These are phyloP conservation scores for Idaea dimidiata DNA, from an alignment of 2,888 invertebrate species.

Conservation along the genomic window DNA sequence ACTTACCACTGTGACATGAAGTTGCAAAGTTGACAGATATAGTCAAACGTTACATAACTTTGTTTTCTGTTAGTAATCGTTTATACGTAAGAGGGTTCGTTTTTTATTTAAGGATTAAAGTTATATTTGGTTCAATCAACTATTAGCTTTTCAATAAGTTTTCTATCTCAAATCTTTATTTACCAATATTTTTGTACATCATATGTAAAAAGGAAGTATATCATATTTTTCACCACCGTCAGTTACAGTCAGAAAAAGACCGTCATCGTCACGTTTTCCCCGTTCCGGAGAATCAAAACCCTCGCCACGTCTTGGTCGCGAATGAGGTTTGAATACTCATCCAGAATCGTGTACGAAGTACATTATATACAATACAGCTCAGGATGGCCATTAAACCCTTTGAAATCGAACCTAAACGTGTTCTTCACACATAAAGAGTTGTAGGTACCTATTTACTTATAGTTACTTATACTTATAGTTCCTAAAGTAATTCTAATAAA, in stretches of 20 bases:
- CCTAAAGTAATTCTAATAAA: too few relatives aligned
- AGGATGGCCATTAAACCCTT: not conserved
- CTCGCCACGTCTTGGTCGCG: not conserved
- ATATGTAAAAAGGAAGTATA: not conserved
- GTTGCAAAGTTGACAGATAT: too few relatives aligned
- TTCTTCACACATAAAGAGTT: not conserved
- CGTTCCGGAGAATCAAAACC: not conserved
- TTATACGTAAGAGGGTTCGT: too few relatives aligned
- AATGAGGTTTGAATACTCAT: not conserved
- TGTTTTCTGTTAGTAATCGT: too few relatives aligned
- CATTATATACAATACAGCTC: not conserved
- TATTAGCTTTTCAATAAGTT: not conserved
- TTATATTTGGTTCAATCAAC: not conserved
- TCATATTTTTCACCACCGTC: not conserved
- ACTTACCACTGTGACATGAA: too few relatives aligned
- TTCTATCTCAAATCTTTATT: not conserved
- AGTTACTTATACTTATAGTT: not conserved
- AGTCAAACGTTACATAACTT: too few relatives aligned
- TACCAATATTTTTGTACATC: not conserved
- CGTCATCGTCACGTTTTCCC: not conserved
- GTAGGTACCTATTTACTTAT: not conserved
- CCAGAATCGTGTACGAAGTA: not conserved
- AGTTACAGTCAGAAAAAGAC: not conserved
- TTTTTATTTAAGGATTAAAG: not conserved
- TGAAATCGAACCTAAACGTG: not conserved